Conservation (phyloP, 1,140 invertebrate genomes). For the Octopus bimaculoides region DNA sequence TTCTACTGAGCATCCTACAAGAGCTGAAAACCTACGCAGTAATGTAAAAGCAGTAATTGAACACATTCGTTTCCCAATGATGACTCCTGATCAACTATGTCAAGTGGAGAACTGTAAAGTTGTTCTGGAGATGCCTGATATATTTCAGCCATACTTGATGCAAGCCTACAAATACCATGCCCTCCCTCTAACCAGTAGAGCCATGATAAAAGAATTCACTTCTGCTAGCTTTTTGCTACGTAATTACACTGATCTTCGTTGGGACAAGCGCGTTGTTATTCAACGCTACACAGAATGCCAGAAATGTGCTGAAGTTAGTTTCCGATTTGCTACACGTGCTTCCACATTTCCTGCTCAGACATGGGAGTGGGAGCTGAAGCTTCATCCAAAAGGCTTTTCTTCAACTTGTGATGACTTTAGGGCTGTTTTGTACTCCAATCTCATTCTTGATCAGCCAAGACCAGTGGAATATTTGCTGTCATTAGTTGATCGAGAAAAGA, state of each 20-base stretch:
- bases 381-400: constrained; percentile 49
- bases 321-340: constrained; percentile 55
- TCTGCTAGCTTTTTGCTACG: constrained; percentile 51
- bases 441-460: constrained; percentile 56
- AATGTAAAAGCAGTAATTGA: constrained; percentile 46
- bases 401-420: constrained; percentile 49
- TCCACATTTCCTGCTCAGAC: constrained; percentile 52
- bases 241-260: constrained; percentile 57
- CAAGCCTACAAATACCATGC: constrained; percentile 59
- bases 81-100: constrained; percentile 56
- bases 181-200: constrained; percentile 49
- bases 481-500: constrained; percentile 51
- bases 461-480: constrained; percentile 58
- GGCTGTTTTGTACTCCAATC: constrained; percentile 51
- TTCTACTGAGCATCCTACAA: constrained; percentile 41
- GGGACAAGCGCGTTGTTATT: constrained; percentile 58
- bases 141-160: constrained; percentile 54
- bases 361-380: constrained; percentile 59
- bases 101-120: constrained; percentile 49
- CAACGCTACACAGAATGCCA: constrained; percentile 36
- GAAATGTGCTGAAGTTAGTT: constrained; percentile 45
- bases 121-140: constrained; percentile 42
- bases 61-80: constrained; percentile 56
- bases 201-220: constrained; percentile 52
- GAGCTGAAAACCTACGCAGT: constrained; percentile 39